These are phyloP conservation scores for Sakesphorus luctuosus DNA, from an alignment of 2,113 vertebrate genomes.

Conservation along the genomic window DNA sequence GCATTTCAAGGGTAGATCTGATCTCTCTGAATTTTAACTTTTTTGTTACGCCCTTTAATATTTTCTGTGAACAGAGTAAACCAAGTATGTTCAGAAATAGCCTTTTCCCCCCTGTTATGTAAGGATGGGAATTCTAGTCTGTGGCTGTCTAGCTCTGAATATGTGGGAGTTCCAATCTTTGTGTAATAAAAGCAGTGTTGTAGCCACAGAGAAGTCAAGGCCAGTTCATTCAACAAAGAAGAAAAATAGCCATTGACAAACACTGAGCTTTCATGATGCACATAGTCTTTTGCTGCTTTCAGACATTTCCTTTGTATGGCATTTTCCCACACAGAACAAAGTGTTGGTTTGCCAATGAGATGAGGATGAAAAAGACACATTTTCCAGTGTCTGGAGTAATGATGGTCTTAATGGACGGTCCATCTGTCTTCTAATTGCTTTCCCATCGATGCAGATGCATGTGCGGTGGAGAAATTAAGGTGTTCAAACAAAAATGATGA, in stretches of 20 bases:
- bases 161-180: neutral
- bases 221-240: neutral
- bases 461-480: neutral
- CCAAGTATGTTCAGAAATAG: neutral
- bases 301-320: neutral
- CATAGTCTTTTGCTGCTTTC: neutral
- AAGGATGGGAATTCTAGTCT: neutral
- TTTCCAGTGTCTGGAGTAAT: neutral
- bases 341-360: neutral
- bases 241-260: neutral
- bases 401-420: neutral
- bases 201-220: neutral
- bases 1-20: neutral
- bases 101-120: accelerated
- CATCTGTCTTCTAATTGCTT: neutral
- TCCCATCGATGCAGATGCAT: neutral
- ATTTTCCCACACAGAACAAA: slow-evolving; percentile 15
- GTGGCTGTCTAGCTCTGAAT: neutral
- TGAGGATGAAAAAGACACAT: neutral
- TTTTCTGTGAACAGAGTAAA: neutral
- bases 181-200: neutral
- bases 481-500: neutral
- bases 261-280: neutral
- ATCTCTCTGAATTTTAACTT: neutral
- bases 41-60: neutral